These are phyloP conservation scores for Phalanger gymnotis DNA, from an alignment of 2,797 vertebrate species.

Conservation along the genomic window DNA sequence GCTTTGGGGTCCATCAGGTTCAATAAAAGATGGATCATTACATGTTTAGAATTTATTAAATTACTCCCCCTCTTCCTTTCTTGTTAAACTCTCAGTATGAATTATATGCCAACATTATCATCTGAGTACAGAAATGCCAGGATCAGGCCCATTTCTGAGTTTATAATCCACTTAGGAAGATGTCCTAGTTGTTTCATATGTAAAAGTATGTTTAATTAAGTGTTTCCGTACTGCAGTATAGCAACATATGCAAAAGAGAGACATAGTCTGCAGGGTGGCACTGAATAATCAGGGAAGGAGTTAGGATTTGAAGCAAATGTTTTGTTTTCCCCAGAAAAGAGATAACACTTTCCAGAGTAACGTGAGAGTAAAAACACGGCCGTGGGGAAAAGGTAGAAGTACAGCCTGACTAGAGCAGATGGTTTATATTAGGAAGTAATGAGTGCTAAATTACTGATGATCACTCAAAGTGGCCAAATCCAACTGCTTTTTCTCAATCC, in stretches of 20 bases:
- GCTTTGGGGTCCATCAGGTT: too few species aligned
- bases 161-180: not conserved
- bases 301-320: not conserved
- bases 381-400: not conserved
- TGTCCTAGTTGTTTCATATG: not conserved
- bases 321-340: not conserved
- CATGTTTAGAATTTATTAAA: not conserved
- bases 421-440: not conserved
- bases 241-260: not conserved
- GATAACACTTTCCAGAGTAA: not conserved
- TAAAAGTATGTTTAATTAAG: not conserved
- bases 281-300: not conserved
- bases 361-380: not conserved
- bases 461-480: not conserved
- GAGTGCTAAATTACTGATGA: not conserved
- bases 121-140: not conserved
- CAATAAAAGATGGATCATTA: not conserved
- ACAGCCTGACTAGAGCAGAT: not conserved
- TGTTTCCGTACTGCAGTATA: not conserved
- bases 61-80: not conserved
- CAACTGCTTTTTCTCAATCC: not conserved
- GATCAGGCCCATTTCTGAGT: not conserved
- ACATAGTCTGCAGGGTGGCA: not conserved
- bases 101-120: not conserved
- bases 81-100: not conserved